Evolutionary conservation across 92 coral and sea anemone species (phyloP).

Genomic region (Metridium senile): DNA sequence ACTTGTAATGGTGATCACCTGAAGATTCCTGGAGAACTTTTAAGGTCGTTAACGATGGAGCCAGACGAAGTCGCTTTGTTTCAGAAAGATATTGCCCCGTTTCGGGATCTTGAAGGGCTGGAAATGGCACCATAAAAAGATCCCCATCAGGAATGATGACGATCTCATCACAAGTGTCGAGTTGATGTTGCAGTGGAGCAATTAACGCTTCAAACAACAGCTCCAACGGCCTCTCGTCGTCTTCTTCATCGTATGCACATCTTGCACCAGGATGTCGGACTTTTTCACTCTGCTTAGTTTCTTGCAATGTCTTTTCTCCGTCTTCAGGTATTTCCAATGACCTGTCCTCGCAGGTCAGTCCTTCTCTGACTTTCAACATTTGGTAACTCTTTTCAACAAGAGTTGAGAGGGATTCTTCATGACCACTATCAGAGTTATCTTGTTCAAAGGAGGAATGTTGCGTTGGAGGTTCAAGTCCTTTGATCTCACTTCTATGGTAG

Average conservation of each 20-base stretch:
- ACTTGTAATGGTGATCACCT: background rate
- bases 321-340: background rate
- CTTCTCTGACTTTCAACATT: background rate
- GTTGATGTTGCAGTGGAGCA: background rate
- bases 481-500: background rate
- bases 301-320: background rate
- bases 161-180: background rate
- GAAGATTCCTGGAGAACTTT: constrained; percentile 1
- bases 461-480: background rate
- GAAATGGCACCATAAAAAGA: constrained; percentile 4
- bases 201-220: background rate
- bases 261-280: background rate
- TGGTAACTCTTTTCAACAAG: background rate
- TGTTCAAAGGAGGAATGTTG: background rate
- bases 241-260: too few relatives aligned
- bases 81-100: background rate
- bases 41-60: background rate
- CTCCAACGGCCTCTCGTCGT: constrained; percentile 4
- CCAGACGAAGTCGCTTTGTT: background rate
- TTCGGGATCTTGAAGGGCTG: background rate
- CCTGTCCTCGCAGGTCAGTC: constrained; percentile 6
- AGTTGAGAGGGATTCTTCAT: too few relatives aligned
- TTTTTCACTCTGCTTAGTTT: background rate
- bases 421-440: background rate
- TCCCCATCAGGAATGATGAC: constrained; percentile 13